A percentile compares a stretch with the other conserved stretches of the same genome.
These are phyloP conservation scores for Lithophane ornitopus DNA, from an alignment of 2,888 invertebrate species.

Conservation along the genomic window DNA sequence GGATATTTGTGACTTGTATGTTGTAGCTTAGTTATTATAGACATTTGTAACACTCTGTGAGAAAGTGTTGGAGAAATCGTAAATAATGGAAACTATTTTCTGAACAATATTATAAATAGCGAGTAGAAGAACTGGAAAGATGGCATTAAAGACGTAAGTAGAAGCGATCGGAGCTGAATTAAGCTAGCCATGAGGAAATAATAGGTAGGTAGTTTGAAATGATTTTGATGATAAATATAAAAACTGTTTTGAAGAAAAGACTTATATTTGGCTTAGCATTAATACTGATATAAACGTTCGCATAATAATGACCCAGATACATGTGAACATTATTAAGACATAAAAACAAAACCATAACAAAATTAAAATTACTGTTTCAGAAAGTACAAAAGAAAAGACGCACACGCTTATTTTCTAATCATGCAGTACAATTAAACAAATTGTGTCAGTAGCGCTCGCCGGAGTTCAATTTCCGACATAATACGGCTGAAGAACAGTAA, in stretches of 20 bases:
- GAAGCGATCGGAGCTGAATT: neutral
- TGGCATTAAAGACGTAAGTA: constrained; percentile 15
- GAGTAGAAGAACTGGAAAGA: constrained; percentile 1
- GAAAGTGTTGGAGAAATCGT: constrained; percentile 56
- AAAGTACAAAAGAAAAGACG: constrained; percentile 26
- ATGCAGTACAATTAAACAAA: constrained; percentile 51
- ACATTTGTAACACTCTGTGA: constrained; percentile 56
- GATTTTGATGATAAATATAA: neutral
- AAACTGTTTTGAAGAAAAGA: neutral
- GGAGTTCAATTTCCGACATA: constrained; percentile 50
- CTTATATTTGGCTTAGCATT: neutral
- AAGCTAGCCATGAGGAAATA: neutral
- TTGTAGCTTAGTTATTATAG: constrained; percentile 49
- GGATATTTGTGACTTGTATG: constrained; percentile 57
- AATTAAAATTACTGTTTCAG: constrained; percentile 22
- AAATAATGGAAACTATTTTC: constrained; percentile 60
- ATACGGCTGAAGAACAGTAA: constrained; percentile 35
- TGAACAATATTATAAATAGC: constrained; percentile 48
- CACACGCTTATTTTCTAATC: constrained; percentile 45
- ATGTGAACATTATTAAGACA: neutral
- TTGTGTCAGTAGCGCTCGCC: constrained; percentile 51
- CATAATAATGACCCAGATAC: neutral
- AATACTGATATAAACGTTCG: neutral
- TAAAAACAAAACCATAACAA: constrained; percentile 21
- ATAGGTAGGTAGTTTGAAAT: neutral